phyloP scores from a whole-genome alignment of 2,888 invertebrate species.

The Eupithecia exiguata region DNA sequence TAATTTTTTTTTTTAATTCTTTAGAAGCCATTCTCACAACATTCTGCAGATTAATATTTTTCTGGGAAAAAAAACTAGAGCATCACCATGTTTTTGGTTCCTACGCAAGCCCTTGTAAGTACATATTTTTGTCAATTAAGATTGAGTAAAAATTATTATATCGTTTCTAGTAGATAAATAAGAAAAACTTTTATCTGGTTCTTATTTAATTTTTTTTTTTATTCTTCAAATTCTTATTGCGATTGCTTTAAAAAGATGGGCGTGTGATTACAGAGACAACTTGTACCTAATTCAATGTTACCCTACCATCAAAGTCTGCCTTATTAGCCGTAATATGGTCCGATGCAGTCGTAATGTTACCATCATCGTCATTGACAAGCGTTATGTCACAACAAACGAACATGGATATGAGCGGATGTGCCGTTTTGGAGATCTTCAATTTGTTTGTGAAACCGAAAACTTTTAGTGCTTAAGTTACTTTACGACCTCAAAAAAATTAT shows the following conservation, averaged over 20 bases:
- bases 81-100: neutral
- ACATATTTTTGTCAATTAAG: neutral
- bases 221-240: neutral
- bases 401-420: conserved; percentile 7
- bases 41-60: neutral
- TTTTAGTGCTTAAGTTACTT: conserved; percentile 1
- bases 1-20: neutral
- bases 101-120: neutral
- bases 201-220: no score
- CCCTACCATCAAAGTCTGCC: neutral
- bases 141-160: neutral
- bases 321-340: conserved; percentile 1
- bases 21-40: neutral
- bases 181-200: no score
- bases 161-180: neutral
- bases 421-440: conserved; percentile 23
- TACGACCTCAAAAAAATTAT: neutral
- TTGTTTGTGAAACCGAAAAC: conserved; percentile 11
- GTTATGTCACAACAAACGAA: conserved; percentile 16
- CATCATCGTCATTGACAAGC: neutral
- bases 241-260: neutral
- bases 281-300: neutral
- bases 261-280: neutral
- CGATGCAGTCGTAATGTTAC: neutral
- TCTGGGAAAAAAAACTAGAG: neutral